A percentile compares a stretch with the other conserved stretches of the same genome.
phyloP scores from a whole-genome alignment of 2,113 vertebrate species.

The Chelonoidis abingdonii region DNA sequence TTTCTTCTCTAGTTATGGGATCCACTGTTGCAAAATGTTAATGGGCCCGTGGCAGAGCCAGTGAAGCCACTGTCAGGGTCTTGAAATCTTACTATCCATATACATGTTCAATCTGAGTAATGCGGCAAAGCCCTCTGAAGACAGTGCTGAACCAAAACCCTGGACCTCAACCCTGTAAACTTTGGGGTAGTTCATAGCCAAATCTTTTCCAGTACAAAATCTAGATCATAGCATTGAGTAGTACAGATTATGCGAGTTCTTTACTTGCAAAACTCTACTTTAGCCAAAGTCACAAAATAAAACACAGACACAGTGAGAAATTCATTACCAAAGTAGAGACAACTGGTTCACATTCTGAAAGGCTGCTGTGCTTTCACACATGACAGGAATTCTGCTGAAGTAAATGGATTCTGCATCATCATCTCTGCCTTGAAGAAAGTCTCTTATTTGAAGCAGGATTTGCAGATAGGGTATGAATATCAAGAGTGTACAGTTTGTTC shows the following conservation, averaged over 20 bases:
- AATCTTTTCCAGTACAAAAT: neutral
- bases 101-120: neutral
- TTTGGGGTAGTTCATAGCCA: neutral
- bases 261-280: neutral
- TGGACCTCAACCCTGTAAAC: rapidly evolving
- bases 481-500: neutral
- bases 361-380: neutral
- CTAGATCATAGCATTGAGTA: rapidly evolving
- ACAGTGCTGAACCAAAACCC: neutral
- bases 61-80: neutral
- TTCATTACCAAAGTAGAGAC: neutral
- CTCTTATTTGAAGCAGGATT: neutral
- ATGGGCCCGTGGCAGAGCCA: neutral
- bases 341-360: neutral
- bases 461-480: neutral
- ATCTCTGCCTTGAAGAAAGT: neutral
- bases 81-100: rapidly evolving
- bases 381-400: neutral
- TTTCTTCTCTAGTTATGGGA: neutral
- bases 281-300: neutral
- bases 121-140: neutral
- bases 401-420: neutral
- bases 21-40: neutral
- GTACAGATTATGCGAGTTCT: neutral
- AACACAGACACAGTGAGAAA: neutral